Evolutionary conservation across 2,888 invertebrate species (phyloP), one percentile per base, ranked within the genome.

Genomic region (Drosophila putrida): DNA sequence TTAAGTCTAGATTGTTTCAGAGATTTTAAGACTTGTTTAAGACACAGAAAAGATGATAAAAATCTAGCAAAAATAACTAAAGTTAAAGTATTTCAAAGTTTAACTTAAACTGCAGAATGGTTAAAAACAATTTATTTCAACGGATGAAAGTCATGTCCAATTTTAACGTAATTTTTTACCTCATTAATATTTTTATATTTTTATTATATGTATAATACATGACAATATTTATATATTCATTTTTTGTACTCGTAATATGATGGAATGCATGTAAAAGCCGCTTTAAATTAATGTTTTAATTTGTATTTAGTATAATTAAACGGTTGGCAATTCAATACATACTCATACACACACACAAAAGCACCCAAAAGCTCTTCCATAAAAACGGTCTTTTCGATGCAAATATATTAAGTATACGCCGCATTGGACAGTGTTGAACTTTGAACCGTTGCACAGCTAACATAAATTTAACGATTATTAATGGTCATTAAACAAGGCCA

Each of bases 391-490:
- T 20, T 25, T 6, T 31, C 41, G 53, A 15, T 41, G 6, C 20
- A n/a, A 27, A 43, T 33, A 43, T 51, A 75, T 82, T 54, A 72
- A 75, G 80, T 55, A 81, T 76, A 63, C 73, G 81, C 64, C 72
- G 33, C 70, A 46, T 58, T 70, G 68, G 36, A 51, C 60, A 15
- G 36, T 4, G 35, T 25, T 50, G 38, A 69, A 66, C 71, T 80
- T 71, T 66, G 77, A 66, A 64, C 77, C 61, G 54, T 8, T 49
- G 44, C 59, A 54, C 57, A 55, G 71, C 66, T 59, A 72, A 80
- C 85, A 85, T 85, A 80, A 84, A 85, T 82, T 82, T 88, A 81
- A 82, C 77, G 79, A 85, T 88, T 85, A 85, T 87, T 87, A 84
- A 84, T 84, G 85, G 87, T 70, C 82, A 84, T 84, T 84, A 84